These are phyloP conservation scores for Zhuqinia jingwanae DNA, from an alignment of 2,888 invertebrate species.

Conservation along the genomic window DNA sequence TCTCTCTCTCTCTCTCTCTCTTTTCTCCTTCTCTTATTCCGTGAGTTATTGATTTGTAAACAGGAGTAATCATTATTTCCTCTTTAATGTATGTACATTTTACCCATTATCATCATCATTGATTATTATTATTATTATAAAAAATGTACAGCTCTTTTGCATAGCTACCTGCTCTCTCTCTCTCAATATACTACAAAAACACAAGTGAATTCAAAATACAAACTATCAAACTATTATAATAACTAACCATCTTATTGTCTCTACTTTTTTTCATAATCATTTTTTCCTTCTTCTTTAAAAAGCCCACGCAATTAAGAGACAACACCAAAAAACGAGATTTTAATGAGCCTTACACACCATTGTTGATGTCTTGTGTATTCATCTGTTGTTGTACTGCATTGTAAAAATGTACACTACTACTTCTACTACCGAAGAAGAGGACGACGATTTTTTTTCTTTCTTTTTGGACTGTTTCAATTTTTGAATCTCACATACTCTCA, in stretches of 20 bases:
- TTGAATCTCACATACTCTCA: constrained; percentile 22
- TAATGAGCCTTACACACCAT: constrained; percentile 64
- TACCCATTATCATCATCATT: constrained; percentile 25
- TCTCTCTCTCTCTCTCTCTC: constrained; percentile 3
- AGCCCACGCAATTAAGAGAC: constrained; percentile 62
- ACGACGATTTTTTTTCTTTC: background rate
- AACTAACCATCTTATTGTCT: constrained; percentile 22
- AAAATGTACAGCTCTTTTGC: background rate
- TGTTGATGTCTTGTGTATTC: constrained; percentile 11
- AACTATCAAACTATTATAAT: too few species aligned
- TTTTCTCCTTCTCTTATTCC: too few species aligned
- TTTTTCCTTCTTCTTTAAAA: constrained; percentile 31
- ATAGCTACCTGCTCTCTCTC: constrained; percentile 32
- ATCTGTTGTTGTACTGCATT: background rate
- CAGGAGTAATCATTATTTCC: constrained; percentile 72
- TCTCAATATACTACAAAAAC: too few species aligned
- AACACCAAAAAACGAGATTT: constrained; percentile 71
- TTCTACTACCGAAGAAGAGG: constrained; percentile 28
- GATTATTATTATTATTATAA: constrained; percentile 16
- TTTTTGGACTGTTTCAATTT: constrained; percentile 43
- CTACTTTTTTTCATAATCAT: background rate
- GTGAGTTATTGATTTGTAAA: constrained; percentile 73
- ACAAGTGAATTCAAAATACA: too few species aligned
- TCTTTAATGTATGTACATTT: constrained; percentile 53
- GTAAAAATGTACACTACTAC: constrained; percentile 20